These are phyloP conservation scores for Harpia harpyja DNA, from an alignment of 2,797 vertebrate genomes.

Conservation along the genomic window DNA sequence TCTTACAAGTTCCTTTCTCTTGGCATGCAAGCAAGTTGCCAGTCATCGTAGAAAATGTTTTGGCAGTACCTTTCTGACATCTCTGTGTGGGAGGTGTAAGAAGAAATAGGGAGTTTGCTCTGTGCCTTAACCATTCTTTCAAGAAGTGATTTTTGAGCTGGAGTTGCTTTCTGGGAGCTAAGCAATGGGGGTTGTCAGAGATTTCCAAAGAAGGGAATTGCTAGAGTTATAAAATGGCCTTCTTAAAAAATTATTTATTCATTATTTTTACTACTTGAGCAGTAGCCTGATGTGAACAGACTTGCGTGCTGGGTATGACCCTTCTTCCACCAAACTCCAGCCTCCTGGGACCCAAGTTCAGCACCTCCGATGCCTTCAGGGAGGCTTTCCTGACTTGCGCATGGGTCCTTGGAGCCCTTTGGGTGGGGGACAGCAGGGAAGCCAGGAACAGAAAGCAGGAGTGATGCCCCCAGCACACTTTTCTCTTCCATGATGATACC, in stretches of 20 bases:
- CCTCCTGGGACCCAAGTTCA: not conserved
- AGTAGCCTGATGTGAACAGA: not conserved
- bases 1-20: conserved; percentile 33
- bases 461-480: not conserved
- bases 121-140: not conserved
- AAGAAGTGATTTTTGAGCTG: not conserved
- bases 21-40: conserved; percentile 43
- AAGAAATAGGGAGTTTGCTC: conserved; percentile 6
- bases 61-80: conserved; percentile 51
- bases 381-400: not conserved
- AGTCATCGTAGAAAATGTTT: conserved; percentile 24
- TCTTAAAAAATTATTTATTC: not conserved
- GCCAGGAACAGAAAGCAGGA: not conserved
- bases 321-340: not conserved
- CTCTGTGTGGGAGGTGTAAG: conserved; percentile 49
- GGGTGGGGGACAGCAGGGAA: not conserved
- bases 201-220: not conserved
- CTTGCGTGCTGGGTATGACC: not conserved
- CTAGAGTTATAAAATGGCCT: not conserved
- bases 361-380: not conserved
- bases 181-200: not conserved
- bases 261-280: not conserved
- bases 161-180: not conserved
- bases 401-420: not conserved
- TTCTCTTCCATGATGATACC: not conserved